phyloP scores from a whole-genome alignment of 1,140 invertebrate genomes.

The Solenopsis invicta region DNA sequence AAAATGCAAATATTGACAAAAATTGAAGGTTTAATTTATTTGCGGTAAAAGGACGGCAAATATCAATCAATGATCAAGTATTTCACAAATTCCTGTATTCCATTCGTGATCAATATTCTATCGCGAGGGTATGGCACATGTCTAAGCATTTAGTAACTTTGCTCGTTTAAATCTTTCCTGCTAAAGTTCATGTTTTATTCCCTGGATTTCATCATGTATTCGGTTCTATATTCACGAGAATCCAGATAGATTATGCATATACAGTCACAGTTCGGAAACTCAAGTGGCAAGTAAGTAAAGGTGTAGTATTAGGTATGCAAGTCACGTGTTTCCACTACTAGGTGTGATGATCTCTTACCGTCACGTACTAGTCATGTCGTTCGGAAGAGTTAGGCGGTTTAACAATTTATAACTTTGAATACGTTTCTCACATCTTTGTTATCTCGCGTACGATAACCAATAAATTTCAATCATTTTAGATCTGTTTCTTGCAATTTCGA shows the following conservation, averaged over 20 bases:
- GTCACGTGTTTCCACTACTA: slow-evolving; percentile 42
- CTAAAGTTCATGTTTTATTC: slow-evolving; percentile 27
- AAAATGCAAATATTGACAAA: background rate
- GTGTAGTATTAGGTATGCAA: slow-evolving; percentile 39
- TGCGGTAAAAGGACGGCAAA: background rate
- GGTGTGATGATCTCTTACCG: slow-evolving; percentile 46
- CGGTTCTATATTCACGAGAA: background rate
- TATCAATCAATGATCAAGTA: background rate
- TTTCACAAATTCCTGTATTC: background rate
- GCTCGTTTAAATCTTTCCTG: slow-evolving; percentile 23
- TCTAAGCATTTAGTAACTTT: slow-evolving; percentile 2
- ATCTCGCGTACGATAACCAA: slow-evolving; percentile 12
- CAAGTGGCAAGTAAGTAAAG: slow-evolving; percentile 40
- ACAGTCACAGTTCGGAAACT: slow-evolving; percentile 35
- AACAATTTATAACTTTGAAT: slow-evolving; percentile 45
- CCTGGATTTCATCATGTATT: slow-evolving; percentile 13
- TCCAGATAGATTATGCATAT: slow-evolving; percentile 39
- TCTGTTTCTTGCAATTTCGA: background rate
- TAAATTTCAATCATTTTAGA: background rate
- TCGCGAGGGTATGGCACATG: background rate
- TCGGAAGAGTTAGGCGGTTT: slow-evolving; percentile 51
- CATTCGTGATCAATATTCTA: background rate
- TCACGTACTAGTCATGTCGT: slow-evolving; percentile 40
- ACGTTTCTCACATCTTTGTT: background rate
- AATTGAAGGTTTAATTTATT: slow-evolving; percentile 19